Percentiles rank a stretch among this genome's conserved stretches.
phyloP scores from a whole-genome alignment of 2,888 invertebrate species.

The Bhutanitis thaidina region DNA sequence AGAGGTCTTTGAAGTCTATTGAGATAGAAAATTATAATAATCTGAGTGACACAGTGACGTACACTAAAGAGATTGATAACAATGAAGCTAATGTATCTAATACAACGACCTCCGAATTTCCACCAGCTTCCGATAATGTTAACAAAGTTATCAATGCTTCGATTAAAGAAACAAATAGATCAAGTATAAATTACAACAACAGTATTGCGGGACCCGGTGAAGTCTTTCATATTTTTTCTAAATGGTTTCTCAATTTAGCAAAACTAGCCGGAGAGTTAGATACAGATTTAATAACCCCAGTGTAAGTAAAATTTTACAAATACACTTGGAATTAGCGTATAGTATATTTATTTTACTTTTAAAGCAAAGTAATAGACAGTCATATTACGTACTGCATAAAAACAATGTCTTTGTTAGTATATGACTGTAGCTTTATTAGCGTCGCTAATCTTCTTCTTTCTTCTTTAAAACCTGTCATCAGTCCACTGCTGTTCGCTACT shows the following conservation, averaged over 20 bases:
- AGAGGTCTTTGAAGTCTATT: constrained; percentile 3
- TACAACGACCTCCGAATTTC: neutral
- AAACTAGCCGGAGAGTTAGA: constrained; percentile 25
- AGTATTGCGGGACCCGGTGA: constrained; percentile 29
- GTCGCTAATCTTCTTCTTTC: too few relatives aligned
- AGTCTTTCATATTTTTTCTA: constrained; percentile 40
- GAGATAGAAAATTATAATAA: neutral
- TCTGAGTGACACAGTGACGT: too few relatives aligned
- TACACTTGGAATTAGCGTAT: neutral
- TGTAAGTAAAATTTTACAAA: constrained; percentile 6
- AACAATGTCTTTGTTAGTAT: too few relatives aligned
- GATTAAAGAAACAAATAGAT: neutral
- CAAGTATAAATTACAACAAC: neutral
- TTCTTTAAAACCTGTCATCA: too few relatives aligned
- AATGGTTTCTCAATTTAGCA: constrained; percentile 45
- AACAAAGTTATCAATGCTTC: neutral
- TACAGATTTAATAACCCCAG: neutral
- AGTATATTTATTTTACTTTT: too few relatives aligned
- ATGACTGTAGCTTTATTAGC: too few relatives aligned
- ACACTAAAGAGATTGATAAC: too few relatives aligned
- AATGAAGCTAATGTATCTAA: neutral
- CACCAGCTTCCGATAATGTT: neutral
- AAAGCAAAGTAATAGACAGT: too few relatives aligned
- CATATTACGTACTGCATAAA: too few relatives aligned
- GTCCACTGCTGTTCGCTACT: too few relatives aligned